Evolutionary conservation across 2,888 invertebrate genomes (phyloP), one percentile per base, ranked within the genome.

Genomic region (Anodontia alba): DNA sequence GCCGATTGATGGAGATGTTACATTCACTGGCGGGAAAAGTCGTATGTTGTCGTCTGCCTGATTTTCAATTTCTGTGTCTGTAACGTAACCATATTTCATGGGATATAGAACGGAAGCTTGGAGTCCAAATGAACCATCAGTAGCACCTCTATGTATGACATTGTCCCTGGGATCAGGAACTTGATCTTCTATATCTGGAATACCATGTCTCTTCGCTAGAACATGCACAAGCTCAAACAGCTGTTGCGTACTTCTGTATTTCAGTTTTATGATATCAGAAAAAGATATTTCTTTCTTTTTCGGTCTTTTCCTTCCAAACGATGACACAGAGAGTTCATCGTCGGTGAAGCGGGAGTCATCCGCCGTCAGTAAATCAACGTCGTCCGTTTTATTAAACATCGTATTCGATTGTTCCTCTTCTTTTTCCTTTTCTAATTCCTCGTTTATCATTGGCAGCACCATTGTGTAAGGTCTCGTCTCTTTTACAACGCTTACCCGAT

Each of bases 221-320:
- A 84, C 79, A 67, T 90, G 84, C 8, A 90, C 90, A 20, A 90
- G 81, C 69, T 85, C 82, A 74, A 90, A 90, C 31, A 90, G 78
- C 69, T 84, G 87, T 62, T 89, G 88, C 2, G 89, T 89, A 57
- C 87, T 86, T 1, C 87, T 77, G 76, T 90, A 89, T 57, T 90
- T 89, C 20, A 90, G 76, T 72, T 90, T 90, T 23, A 90, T 88
- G 31, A 90, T 82, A 80, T 90, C 90, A 1, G 87, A 84, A 78
- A 87, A 90, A 0, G 90, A 90, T 7, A 90, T 87, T 12, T 84
- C 84, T 31, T 87, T 83, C 67, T 87, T 89, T 67, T 83, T 88
- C 26, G 82, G 81, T 72, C 83, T 82, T 42, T 72, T 49, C 31
- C 76, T 78, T 7, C 80, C 78, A 49, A 72, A 82, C 12, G 84